These are phyloP conservation scores for Martes martes DNA, from an alignment of 2,113 vertebrate species.

Conservation along the genomic window DNA sequence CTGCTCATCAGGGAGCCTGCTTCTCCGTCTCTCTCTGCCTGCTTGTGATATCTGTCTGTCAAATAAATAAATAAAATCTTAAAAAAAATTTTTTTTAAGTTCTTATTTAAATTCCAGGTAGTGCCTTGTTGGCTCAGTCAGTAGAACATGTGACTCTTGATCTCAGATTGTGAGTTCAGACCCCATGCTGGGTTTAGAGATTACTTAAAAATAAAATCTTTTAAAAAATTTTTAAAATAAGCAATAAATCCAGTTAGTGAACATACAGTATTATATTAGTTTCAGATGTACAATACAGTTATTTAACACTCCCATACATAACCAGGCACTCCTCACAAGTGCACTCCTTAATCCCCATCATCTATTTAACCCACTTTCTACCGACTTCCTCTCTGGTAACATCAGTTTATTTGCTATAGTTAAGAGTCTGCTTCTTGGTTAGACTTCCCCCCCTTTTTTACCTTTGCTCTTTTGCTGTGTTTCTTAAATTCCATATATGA, in stretches of 20 bases:
- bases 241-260: not conserved
- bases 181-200: not conserved
- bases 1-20: too few relatives aligned
- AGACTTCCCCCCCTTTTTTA: too few relatives aligned
- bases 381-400: not conserved
- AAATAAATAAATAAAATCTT: too few relatives aligned
- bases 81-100: too few relatives aligned
- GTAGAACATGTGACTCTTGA: not conserved
- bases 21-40: too few relatives aligned
- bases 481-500: too few relatives aligned
- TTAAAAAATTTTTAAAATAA: not conserved
- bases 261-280: not conserved
- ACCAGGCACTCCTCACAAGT: not conserved
- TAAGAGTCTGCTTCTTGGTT: not conserved
- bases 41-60: too few relatives aligned
- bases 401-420: not conserved
- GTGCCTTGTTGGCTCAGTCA: not conserved
- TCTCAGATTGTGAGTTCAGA: not conserved
- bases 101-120: too few relatives aligned
- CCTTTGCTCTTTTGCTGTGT: too few relatives aligned
- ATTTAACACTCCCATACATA: not conserved
- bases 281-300: not conserved
- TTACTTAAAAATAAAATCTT: not conserved
- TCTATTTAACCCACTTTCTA: not conserved
- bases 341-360: not conserved